Evolutionary conservation across 2,888 invertebrate genomes (phyloP).

Genomic region (Temnothorax unifasciatus): DNA sequence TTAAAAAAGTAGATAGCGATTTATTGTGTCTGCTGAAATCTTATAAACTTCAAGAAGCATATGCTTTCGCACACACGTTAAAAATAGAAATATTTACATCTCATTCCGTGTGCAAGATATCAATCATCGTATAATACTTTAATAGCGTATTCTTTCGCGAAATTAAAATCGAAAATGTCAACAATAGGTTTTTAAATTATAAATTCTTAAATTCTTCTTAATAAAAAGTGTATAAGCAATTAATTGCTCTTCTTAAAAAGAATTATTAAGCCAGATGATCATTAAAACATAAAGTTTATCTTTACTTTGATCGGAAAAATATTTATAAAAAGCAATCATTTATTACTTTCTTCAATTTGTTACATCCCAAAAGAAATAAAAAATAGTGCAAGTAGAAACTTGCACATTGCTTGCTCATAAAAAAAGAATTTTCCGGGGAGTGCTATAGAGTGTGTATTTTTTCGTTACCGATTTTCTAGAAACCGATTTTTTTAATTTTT

Average conservation of each 20-base stretch:
- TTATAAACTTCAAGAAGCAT: not conserved
- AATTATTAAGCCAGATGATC: not conserved
- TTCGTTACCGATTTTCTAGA: too few species aligned
- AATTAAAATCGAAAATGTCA: too few species aligned
- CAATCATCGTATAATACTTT: too few species aligned
- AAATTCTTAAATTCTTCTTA: not conserved
- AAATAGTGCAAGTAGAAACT: too few species aligned
- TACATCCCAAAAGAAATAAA: not conserved
- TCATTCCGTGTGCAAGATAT: too few species aligned
- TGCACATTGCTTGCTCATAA: too few species aligned
- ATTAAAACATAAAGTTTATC: not conserved
- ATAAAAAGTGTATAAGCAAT: not conserved
- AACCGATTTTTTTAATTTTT: too few species aligned
- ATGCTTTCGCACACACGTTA: not conserved
- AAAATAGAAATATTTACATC: not conserved
- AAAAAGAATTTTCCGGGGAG: too few species aligned
- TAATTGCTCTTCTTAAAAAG: not conserved
- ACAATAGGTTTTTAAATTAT: not conserved
- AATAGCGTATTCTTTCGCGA: too few species aligned
- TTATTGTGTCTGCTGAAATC: not conserved
- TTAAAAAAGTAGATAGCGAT: not conserved
- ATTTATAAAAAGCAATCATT: not conserved
- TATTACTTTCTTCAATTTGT: not conserved
- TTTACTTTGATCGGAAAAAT: not conserved
- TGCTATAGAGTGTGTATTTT: too few species aligned